These are phyloP conservation scores for Anthoscopus minutus DNA, from an alignment of 2,113 vertebrate species.

Conservation along the genomic window DNA sequence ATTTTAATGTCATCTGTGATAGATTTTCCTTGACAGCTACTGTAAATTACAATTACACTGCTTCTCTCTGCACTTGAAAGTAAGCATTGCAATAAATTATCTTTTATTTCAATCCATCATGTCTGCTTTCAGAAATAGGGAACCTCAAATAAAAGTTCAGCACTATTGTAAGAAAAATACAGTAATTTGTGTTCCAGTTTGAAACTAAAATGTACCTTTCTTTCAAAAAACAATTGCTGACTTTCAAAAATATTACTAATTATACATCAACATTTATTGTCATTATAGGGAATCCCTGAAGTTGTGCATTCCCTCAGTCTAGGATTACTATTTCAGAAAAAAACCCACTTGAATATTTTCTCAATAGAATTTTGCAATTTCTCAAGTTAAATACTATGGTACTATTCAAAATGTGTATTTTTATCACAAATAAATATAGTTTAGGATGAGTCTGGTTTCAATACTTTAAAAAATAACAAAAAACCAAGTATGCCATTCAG, in stretches of 20 bases:
- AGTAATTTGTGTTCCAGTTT: conserved; percentile 78
- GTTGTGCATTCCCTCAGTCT: conserved; percentile 56
- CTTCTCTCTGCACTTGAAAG: conserved; percentile 77
- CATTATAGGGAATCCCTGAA: conserved; percentile 63
- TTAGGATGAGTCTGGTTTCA: background rate
- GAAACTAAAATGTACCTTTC: conserved; percentile 72
- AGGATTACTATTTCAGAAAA: conserved; percentile 27
- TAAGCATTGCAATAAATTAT: conserved; percentile 86
- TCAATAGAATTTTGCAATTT: conserved; percentile 21
- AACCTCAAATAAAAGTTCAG: conserved; percentile 79
- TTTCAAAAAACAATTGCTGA: conserved; percentile 72
- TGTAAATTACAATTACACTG: conserved; percentile 84
- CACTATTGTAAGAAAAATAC: conserved; percentile 78
- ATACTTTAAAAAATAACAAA: background rate
- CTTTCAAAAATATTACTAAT: conserved; percentile 77
- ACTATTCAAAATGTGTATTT: background rate
- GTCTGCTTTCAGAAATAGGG: conserved; percentile 78
- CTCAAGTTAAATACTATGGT: background rate
- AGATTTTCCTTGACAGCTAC: conserved; percentile 83
- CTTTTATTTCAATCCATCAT: conserved; percentile 84
- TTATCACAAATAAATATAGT: background rate
- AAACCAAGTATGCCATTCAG: background rate
- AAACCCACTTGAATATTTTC: background rate
- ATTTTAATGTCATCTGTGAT: conserved; percentile 83
- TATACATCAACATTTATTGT: conserved; percentile 70